Evolutionary conservation across 2,113 vertebrate genomes (phyloP), one percentile per base, ranked within the genome.

Genomic region (Rousettus leschenaultii): DNA sequence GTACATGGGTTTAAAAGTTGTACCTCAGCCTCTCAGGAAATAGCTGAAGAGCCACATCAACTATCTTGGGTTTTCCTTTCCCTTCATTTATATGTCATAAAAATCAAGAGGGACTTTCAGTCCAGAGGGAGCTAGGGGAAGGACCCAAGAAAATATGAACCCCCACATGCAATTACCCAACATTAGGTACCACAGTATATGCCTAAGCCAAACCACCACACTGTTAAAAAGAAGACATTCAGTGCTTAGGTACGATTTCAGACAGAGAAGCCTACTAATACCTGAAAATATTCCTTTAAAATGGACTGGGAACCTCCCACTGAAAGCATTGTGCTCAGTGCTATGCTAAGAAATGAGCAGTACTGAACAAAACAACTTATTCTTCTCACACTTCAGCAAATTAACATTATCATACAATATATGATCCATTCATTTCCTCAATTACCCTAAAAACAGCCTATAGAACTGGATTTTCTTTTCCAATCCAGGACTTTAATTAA

Each of bases 91-190:
- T 16, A 53, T 24, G 30, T 82, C 68, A 51, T 53, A 94, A 96
- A 57, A 86, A 66, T 91, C 51, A 93, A 85, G 11, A 80, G 28
- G 38, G 33, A 75, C 57, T 61, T 53, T 92, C 43, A 45, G 43
- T 35, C 35, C 33, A 79, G 63, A 90, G 86, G 19, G 26, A 79
- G 12, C n/a, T 57, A 7, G 57, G 16, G 93, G 13, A 91, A 57
- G 48, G 53, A 86, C 75, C 48, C 70, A 73, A 94, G 84, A 80
- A 95, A 93, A 93, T 40, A 91, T 78, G 43, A 93, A 55, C 48
- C 55, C 11, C 61, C 63, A 74, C 35, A 82, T 93, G 51, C 45
- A 33, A 89, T n/a, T 74, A 53, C 21, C 63, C 77, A 94, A 59
- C 24, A 65, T 84, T 48, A 91, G 53, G 45, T 65, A 85, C 45